phyloP scores from a whole-genome alignment of 2,113 vertebrate genomes.

The Ictalurus furcatus region DNA sequence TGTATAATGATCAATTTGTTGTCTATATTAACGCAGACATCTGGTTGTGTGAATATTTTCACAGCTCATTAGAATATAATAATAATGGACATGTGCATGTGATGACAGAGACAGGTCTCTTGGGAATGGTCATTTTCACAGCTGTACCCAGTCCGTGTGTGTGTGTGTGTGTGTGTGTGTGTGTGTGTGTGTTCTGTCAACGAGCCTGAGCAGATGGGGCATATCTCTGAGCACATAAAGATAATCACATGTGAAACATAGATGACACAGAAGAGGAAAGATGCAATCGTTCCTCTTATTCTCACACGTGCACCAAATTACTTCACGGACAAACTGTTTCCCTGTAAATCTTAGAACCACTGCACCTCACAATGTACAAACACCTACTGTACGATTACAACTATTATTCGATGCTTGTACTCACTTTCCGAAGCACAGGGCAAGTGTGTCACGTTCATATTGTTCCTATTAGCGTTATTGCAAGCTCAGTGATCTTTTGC shows the following conservation, averaged over 20 bases:
- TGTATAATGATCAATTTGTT: slow-evolving; percentile 16
- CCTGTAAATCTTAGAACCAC: background rate
- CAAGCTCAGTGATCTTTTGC: slow-evolving; percentile 43
- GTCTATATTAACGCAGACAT: slow-evolving; percentile 9
- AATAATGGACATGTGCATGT: slow-evolving; percentile 55
- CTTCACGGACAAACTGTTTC: background rate
- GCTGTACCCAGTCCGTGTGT: slow-evolving; percentile 59
- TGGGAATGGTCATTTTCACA: slow-evolving; percentile 70
- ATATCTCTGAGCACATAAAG: slow-evolving; percentile 66
- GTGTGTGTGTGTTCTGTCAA: slow-evolving; percentile 59
- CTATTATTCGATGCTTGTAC: background rate
- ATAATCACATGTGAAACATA: slow-evolving; percentile 77
- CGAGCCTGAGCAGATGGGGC: slow-evolving; percentile 62
- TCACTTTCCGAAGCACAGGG: slow-evolving; percentile 4
- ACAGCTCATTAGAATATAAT: slow-evolving; percentile 51
- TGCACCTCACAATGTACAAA: background rate
- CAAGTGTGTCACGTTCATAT: slow-evolving; percentile 28
- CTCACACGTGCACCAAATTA: slow-evolving; percentile 1
- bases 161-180: slow-evolving; percentile 49
- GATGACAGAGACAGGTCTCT: slow-evolving; percentile 60
- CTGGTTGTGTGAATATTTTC: slow-evolving; percentile 20
- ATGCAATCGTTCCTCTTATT: slow-evolving; percentile 55
- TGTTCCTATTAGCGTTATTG: slow-evolving; percentile 33
- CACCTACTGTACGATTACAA: background rate
- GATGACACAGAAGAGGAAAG: slow-evolving; percentile 60